These are phyloP conservation scores for Lethrus apterus DNA, from an alignment of 1,140 invertebrate genomes.

Conservation along the genomic window DNA sequence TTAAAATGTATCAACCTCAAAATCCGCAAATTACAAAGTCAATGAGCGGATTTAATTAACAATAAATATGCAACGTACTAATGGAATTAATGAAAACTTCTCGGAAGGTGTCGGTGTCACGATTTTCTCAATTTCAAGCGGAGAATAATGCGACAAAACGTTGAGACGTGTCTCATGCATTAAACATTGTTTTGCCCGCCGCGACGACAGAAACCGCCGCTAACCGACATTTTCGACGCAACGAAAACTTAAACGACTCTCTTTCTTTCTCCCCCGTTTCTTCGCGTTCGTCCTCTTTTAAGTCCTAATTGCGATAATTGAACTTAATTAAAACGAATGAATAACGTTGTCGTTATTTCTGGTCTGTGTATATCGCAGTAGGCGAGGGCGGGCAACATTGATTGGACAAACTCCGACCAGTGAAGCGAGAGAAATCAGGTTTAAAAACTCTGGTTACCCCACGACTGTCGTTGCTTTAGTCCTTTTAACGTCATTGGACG, in stretches of 20 bases:
- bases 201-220: neutral
- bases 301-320: conserved; percentile 1
- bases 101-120: conserved; percentile 9
- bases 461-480: neutral
- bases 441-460: conserved; percentile 30
- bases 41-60: too few species aligned
- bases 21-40: too few species aligned
- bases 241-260: neutral
- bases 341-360: neutral
- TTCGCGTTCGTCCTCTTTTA: neutral
- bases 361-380: conserved; percentile 3
- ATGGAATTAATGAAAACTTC: too few species aligned
- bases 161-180: conserved; percentile 9
- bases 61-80: too few species aligned
- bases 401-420: conserved; percentile 39
- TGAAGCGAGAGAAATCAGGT: conserved; percentile 39
- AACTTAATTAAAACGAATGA: neutral
- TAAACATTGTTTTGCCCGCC: conserved; percentile 5
- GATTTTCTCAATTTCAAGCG: too few species aligned
- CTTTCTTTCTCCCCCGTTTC: neutral
- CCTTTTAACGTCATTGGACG: conserved; percentile 6
- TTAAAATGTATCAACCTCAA: too few species aligned
- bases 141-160: conserved; percentile 8
- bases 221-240: neutral
- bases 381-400: conserved; percentile 33